Base-by-base conservation (phyloP, 2,797 vertebrate genomes). In the Aselliscus stoliczkanus region DNA sequence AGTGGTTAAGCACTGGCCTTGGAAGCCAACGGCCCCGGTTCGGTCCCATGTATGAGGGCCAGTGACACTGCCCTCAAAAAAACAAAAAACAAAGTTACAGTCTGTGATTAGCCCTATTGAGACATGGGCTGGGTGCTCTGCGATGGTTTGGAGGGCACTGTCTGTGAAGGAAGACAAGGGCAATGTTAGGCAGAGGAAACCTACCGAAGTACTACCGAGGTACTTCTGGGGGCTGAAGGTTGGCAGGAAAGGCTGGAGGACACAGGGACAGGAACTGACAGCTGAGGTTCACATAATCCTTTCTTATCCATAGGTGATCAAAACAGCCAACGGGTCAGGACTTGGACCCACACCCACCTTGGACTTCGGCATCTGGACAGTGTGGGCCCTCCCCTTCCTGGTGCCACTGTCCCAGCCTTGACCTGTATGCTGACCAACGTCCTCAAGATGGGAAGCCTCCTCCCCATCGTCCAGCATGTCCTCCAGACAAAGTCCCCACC, bases 391-490 rank as follows among this genome's bases (percentile, higher is more conserved):
- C 89, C 99, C 99, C 2, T 97, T 98, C 0, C 54, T 99, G 96
- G 97, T 99, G 94, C 94, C 99, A 75, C 98, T 99, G 75, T 62
- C 27, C 58, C 58, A 29, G 27, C 58, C 58, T 99, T 99, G 4
- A 94, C 99, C 11, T 99, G 99, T 9, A 98, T 99, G 96, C 64
- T 99, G 50, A 99, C 99, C 77, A 99, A 99, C 11, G 0, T 99
- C 89, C 97, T 98, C 93, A 99, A 99, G 99, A 96, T 98, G 0
- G 81, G 39, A 96, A 99, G 99, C 91, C 98, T 99, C 39, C 0
- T 99, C 1, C 97, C 99, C 96, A 99, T 99, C 98, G 99, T 99
- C 98, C 98, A 98, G 98, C 99, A 99, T 98, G 99, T 99, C 0
- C 64, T 31, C 58, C 58, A 62, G 58, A 62, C 27, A 31, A 62